These are phyloP conservation scores for Phrynocephalus forsythii DNA, from an alignment of 2,797 vertebrate species.

Conservation along the genomic window DNA sequence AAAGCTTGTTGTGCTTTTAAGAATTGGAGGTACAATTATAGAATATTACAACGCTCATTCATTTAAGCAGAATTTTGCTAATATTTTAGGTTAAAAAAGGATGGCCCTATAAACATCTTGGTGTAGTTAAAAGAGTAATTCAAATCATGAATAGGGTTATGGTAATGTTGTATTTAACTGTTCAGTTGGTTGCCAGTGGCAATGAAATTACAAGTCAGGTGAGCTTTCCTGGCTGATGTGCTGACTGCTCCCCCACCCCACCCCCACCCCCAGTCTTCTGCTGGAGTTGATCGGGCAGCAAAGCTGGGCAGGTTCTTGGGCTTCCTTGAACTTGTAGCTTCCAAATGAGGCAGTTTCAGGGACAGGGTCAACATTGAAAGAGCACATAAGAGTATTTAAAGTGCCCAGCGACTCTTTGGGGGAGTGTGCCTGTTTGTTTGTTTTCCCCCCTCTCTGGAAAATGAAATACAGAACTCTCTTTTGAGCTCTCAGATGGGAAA, in stretches of 20 bases:
- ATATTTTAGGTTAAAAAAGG: neutral
- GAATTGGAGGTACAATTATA: neutral
- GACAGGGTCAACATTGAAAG: neutral
- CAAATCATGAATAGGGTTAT: neutral
- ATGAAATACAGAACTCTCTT: neutral
- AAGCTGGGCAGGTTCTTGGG: neutral
- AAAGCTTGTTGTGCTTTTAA: neutral
- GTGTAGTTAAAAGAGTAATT: neutral
- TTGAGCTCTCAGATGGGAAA: neutral
- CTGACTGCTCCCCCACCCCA: neutral
- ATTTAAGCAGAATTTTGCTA: neutral
- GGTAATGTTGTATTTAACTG: neutral
- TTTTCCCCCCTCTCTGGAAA: neutral
- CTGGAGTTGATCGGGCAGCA: neutral
- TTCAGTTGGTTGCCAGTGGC: neutral
- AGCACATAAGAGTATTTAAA: neutral
- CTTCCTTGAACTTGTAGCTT: accelerated
- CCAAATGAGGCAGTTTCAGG: neutral
- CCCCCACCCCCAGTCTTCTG: neutral
- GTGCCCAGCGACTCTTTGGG: neutral
- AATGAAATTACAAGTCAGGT: neutral
- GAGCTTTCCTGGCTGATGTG: neutral
- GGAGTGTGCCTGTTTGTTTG: neutral
- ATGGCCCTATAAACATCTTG: neutral
- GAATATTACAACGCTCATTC: neutral